Evolutionary conservation across 2,888 invertebrate genomes (phyloP).

Genomic region (Lycaena phlaeas): DNA sequence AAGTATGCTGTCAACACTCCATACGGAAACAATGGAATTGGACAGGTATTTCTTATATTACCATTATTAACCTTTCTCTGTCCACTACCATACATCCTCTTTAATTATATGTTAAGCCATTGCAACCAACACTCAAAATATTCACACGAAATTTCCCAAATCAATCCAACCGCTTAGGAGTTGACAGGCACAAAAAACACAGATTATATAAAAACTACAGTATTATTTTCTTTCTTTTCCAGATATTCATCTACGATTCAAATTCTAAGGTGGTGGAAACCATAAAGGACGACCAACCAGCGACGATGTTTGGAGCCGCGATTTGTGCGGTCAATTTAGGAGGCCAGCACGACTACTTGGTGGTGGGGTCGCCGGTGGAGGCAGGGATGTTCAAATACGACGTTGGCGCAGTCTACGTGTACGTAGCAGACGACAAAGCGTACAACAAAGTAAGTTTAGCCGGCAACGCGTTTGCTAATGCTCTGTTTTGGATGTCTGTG

Average conservation of each 20-base stretch:
- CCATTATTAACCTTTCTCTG: neutral
- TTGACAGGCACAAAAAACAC: no score
- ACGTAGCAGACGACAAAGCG: constrained; percentile 20
- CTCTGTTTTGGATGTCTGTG: no score
- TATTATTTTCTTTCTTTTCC: constrained; percentile 14
- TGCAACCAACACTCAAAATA: no score
- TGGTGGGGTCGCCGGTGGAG: constrained; percentile 75
- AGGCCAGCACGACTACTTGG: constrained; percentile 53
- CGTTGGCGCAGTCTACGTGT: constrained; percentile 72
- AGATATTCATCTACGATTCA: constrained; percentile 23
- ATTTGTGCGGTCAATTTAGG: constrained; percentile 57
- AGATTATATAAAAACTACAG: no score
- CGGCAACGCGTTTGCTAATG: no score
- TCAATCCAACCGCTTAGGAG: no score
- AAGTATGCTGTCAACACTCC: constrained; percentile 34
- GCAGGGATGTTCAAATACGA: constrained; percentile 34
- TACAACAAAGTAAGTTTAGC: constrained; percentile 18
- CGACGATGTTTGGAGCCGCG: constrained; percentile 75
- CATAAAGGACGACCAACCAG: constrained; percentile 13
- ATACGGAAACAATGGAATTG: constrained; percentile 32
- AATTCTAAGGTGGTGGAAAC: constrained; percentile 2
- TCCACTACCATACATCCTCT: no score
- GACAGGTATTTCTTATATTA: constrained; percentile 28
- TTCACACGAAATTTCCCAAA: no score
- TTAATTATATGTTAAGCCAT: no score